Percentiles rank a stretch among this genome's conserved stretches.
Evolutionary conservation across 2,113 vertebrate genomes (phyloP).

Genomic region (Oxyruncus cristatus): DNA sequence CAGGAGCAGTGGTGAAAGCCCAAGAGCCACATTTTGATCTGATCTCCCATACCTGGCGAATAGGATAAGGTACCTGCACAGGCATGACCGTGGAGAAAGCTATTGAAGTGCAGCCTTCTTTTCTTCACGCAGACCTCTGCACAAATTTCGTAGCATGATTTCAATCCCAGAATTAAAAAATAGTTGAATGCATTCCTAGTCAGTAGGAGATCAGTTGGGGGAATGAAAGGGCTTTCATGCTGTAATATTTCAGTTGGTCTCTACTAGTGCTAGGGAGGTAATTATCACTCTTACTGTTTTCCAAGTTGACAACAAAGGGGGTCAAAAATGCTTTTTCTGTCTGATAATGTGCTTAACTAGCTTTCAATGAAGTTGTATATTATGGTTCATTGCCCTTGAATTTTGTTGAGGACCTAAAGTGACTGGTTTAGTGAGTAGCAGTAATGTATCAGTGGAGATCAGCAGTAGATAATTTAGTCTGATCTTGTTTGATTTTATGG

Average conservation of each 20-base stretch:
- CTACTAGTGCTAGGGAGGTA: not conserved
- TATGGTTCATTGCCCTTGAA: slow-evolving; percentile 14
- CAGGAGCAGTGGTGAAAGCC: not conserved
- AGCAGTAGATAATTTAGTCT: slow-evolving; percentile 48
- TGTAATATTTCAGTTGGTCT: not conserved
- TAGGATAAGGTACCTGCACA: not conserved
- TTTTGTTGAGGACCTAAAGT: slow-evolving; percentile 14
- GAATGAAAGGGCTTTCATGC: not conserved
- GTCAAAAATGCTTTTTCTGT: not conserved
- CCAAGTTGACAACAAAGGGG: not conserved
- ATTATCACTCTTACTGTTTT: not conserved
- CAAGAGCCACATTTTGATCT: not conserved
- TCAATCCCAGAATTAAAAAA: not conserved
- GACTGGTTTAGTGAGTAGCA: not conserved
- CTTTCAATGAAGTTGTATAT: not conserved
- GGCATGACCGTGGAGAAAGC: not conserved
- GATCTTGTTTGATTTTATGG: slow-evolving; percentile 65
- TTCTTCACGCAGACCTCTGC: not conserved
- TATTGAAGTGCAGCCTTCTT: not conserved
- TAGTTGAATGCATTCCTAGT: not conserved
- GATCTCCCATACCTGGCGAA: not conserved
- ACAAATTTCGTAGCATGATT: not conserved
- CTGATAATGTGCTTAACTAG: not conserved
- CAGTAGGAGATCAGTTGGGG: not conserved
- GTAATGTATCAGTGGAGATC: slow-evolving; percentile 18